Conservation (phyloP, 2,113 vertebrate genomes). For the Phocoena phocoena region DNA sequence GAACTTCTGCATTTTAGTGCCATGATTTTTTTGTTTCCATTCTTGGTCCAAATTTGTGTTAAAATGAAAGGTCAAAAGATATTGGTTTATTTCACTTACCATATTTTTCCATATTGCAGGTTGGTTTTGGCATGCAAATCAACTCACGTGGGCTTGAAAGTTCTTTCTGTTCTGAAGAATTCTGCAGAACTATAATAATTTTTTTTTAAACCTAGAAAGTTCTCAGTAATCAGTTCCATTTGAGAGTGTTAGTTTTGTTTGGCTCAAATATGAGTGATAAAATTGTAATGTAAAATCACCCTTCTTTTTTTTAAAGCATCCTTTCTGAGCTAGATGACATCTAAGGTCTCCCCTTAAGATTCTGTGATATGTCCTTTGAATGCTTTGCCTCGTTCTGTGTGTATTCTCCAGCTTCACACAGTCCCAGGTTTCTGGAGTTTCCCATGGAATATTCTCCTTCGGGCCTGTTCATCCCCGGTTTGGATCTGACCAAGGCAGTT, state of each 20-base stretch:
- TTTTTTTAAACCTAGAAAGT: neutral
- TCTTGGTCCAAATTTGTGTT: constrained; percentile 44
- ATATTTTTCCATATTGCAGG: neutral
- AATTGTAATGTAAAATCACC: neutral
- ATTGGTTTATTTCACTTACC: neutral
- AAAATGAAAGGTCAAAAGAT: constrained; percentile 25
- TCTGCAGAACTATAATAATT: neutral
- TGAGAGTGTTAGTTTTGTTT: constrained; percentile 13
- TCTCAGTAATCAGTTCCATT: neutral
- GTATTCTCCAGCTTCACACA: neutral
- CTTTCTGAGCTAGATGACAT: neutral
- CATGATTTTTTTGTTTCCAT: neutral
- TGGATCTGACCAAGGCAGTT: neutral
- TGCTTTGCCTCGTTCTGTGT: neutral
- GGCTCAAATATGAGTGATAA: neutral
- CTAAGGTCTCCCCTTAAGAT: neutral
- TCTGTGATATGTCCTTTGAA: neutral
- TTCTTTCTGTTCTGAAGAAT: constrained; percentile 42
- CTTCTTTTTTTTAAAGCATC: neutral
- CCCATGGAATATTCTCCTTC: neutral
- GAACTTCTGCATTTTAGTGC: neutral
- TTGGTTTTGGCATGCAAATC: constrained; percentile 1
- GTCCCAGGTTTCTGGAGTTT: neutral
- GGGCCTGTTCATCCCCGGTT: neutral
- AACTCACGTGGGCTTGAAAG: neutral